Evolutionary conservation across 2,113 vertebrate genomes (phyloP).

Genomic region (Gadus chalcogrammus): DNA sequence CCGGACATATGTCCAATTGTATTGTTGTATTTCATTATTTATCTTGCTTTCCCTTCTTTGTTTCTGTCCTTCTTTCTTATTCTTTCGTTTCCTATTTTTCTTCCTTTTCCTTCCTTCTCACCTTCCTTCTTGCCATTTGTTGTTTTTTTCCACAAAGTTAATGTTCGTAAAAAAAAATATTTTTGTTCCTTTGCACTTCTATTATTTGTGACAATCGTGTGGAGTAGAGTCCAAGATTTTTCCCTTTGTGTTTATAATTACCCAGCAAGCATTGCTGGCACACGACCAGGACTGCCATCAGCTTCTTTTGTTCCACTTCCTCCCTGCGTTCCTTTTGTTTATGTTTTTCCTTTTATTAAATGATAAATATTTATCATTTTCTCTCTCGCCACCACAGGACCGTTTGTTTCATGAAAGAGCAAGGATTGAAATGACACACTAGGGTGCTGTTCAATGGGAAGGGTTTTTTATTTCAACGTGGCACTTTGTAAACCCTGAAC

Average conservation of each 20-base stretch:
- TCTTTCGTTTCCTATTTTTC: conserved; percentile 28
- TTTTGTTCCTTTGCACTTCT: conserved; percentile 53
- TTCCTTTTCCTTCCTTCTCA: conserved; percentile 42
- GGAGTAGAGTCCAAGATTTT: conserved; percentile 67
- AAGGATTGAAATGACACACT: conserved; percentile 58
- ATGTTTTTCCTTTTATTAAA: conserved; percentile 72
- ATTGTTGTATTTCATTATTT: conserved; percentile 56
- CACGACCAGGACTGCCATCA: conserved; percentile 70
- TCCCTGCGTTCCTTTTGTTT: conserved; percentile 72
- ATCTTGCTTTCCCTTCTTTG: conserved; percentile 50
- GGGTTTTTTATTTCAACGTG: conserved; percentile 60
- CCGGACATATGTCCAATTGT: conserved; percentile 66
- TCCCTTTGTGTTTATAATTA: conserved; percentile 73
- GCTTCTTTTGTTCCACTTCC: conserved; percentile 73
- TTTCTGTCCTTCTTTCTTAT: conserved; percentile 25
- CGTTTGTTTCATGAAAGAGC: conserved; percentile 68
- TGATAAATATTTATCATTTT: conserved; percentile 74
- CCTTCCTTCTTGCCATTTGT: conserved; percentile 23
- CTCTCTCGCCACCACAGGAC: conserved; percentile 47
- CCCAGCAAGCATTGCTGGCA: conserved; percentile 71
- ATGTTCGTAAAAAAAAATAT: background rate
- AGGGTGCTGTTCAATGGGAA: conserved; percentile 62
- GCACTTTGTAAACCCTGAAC: too few species aligned
- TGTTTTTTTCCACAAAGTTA: too few species aligned
- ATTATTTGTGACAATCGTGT: conserved; percentile 73